Base-by-base conservation (phyloP, 2,888 invertebrate species). In the Sussaba pulchella region DNA sequence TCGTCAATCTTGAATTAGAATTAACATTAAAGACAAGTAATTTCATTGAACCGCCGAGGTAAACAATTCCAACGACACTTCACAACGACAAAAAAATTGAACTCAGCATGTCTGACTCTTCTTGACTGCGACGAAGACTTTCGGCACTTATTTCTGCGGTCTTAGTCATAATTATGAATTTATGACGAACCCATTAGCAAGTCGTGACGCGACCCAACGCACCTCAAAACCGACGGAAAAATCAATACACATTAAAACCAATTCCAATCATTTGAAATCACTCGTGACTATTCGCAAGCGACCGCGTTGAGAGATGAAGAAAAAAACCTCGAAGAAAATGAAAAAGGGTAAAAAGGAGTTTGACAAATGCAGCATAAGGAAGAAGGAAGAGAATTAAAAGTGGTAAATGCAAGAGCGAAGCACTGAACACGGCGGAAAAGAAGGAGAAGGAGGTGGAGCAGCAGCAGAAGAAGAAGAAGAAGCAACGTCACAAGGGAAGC, bases 391-490 rank as follows among this genome's bases (percentile, higher is more conserved):
- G 21, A 61, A 70, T 70, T 70, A 54, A 45, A 45, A 31, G 43
- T 17, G 21, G 31, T 14, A 54, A 19, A 54, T 70, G 43, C 24
- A 19, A 47, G 31, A 45, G 19, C 39, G 64, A 19, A 69, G 57
- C 57, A 17, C 14, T 9, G 57, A 57, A 69, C 61, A 9, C 63
- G 31, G 52, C 24, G 54, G 43, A 64, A 66, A 66, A 67, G 31
- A 64, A 61, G 67, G 54, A 57, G 45, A 75, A 71, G 57, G 69
- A 66, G 67, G 70, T 83, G 77, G 4, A 54, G n/a, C 36, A 41
- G 78, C 64, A 45, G 82, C 77, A 78, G 81, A 47, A n/a, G 79
- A 77, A 75, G 81, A 81, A 79, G 78, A 69, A 67, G 74, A 82
- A 81, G 66, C 47, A 59, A 61, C 50, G 21, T 71, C 63, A 81